These are phyloP conservation scores for Huso huso DNA, from an alignment of 2,797 vertebrate species.

Conservation along the genomic window DNA sequence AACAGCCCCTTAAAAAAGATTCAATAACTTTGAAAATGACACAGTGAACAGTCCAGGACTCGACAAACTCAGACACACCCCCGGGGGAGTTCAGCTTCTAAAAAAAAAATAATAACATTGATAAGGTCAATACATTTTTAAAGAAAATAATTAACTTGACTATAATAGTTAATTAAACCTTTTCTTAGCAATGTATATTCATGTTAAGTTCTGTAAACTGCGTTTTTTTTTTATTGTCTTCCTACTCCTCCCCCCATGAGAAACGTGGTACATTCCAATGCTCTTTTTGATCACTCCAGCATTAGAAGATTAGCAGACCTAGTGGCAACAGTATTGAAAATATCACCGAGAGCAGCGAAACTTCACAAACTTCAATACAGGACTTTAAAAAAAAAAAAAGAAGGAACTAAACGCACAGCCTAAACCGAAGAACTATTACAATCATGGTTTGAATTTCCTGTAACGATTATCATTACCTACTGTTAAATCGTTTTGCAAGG, in stretches of 20 bases:
- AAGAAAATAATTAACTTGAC: too few species aligned
- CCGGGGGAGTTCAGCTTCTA: conserved; percentile 7
- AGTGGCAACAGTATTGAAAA: conserved; percentile 7
- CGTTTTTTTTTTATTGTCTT: too few species aligned
- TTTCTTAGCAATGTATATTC: too few species aligned
- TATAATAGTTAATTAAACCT: too few species aligned
- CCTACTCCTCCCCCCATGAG: conserved; percentile 13
- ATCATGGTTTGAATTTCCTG: conserved; percentile 43
- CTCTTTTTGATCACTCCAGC: conserved; percentile 47
- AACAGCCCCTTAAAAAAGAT: conserved; percentile 29
- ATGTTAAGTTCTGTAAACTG: too few species aligned
- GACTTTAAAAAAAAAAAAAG: conserved; percentile 17
- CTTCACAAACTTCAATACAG: conserved; percentile 41
- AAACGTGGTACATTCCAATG: conserved; percentile 53
- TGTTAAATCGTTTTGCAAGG: conserved; percentile 3
- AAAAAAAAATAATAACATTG: too few species aligned
- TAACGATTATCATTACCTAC: conserved; percentile 22
- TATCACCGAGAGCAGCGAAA: conserved; percentile 28
- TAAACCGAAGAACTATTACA: conserved; percentile 30
- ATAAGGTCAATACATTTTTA: too few species aligned
- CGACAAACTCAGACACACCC: conserved; percentile 20
- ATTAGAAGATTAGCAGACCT: conserved; percentile 25
- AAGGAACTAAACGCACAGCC: conserved; percentile 16
- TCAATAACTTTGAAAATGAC: conserved; percentile 47
- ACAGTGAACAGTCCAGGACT: conserved; percentile 36